phyloP scores from a whole-genome alignment of 2,113 vertebrate species.

The Nesogale talazaci region DNA sequence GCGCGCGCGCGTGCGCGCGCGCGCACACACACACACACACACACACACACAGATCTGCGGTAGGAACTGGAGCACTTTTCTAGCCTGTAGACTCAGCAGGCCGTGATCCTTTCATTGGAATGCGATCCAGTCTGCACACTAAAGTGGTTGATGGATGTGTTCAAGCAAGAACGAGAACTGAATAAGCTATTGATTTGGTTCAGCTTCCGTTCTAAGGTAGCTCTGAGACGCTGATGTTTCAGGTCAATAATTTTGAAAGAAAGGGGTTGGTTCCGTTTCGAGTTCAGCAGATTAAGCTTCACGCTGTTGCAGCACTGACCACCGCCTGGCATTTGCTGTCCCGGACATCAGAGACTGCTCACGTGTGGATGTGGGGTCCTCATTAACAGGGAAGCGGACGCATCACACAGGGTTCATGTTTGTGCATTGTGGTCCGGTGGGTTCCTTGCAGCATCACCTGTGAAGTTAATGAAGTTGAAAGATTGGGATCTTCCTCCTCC shows the following conservation, averaged over 20 bases:
- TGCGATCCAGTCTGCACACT: conserved; percentile 21
- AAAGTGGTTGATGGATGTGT: conserved; percentile 49
- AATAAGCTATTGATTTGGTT: conserved; percentile 70
- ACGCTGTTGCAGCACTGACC: neutral
- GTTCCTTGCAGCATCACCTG: neutral
- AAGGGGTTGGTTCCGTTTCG: neutral
- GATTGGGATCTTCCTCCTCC: conserved; percentile 22
- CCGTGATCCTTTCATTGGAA: conserved; percentile 51
- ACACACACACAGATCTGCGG: neutral
- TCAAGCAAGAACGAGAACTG: conserved; percentile 52
- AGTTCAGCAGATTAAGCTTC: conserved; percentile 29
- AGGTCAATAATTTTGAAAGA: conserved; percentile 63
- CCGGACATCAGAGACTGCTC: neutral
- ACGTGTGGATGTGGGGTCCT: neutral
- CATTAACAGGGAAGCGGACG: neutral
- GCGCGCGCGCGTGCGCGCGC: too few relatives aligned
- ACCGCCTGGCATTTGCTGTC: neutral
- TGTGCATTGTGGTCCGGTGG: neutral
- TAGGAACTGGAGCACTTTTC: conserved; percentile 23
- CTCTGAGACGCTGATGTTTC: conserved; percentile 60
- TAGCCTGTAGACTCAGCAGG: conserved; percentile 8
- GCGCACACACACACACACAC: too few relatives aligned
- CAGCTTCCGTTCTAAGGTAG: conserved; percentile 63
- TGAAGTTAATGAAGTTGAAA: neutral
- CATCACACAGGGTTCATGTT: neutral